A percentile compares a stretch with the other conserved stretches of the same genome.
Conservation (phyloP, 2,113 vertebrate species). For the Calidris pugnax region DNA sequence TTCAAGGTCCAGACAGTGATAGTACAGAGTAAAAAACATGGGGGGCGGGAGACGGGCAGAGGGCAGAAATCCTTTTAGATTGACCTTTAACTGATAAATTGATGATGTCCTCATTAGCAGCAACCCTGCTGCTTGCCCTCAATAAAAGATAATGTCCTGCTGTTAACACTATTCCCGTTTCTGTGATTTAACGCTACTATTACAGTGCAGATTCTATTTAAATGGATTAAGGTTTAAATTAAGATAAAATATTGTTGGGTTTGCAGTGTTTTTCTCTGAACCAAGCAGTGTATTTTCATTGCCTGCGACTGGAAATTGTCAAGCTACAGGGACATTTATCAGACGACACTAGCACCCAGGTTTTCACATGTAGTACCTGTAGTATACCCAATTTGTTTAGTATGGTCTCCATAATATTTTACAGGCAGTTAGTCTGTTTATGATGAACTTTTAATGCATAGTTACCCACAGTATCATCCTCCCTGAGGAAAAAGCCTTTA, state of each 20-base stretch:
- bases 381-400: not conserved
- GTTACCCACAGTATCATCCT: not conserved
- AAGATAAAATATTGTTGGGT: constrained; percentile 65
- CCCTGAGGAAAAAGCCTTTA: not conserved
- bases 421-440: not conserved
- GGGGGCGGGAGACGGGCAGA: not conserved
- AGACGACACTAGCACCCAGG: not conserved
- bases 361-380: not conserved
- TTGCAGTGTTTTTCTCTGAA: constrained; percentile 31
- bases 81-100: constrained; percentile 80
- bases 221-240: constrained; percentile 67
- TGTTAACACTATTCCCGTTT: constrained; percentile 70
- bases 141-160: constrained; percentile 79
- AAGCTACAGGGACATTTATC: not conserved
- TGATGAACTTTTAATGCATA: not conserved
- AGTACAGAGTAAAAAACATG: not conserved
- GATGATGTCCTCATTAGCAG: constrained; percentile 79
- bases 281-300: not conserved
- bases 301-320: not conserved
- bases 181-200: constrained; percentile 72
- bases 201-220: constrained; percentile 68
- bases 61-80: constrained; percentile 64
- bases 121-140: constrained; percentile 76
- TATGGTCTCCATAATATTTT: not conserved
- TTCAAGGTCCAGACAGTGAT: not conserved